Percentiles rank a stretch among this genome's conserved stretches.
phyloP scores from a whole-genome alignment of 2,113 vertebrate genomes.

The Macrotus californicus region DNA sequence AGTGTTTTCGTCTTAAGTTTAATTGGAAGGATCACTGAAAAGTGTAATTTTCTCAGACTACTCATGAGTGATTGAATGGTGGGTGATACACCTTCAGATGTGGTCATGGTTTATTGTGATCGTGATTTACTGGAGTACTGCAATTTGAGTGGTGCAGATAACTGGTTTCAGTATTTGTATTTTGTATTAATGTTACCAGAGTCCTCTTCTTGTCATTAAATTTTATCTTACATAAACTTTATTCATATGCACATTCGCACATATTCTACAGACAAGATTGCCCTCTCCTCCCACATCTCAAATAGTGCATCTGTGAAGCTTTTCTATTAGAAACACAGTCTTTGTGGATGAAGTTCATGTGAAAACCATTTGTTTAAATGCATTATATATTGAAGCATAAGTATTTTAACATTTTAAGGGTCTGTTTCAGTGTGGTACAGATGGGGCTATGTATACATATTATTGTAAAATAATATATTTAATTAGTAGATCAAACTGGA shows the following conservation, averaged over 20 bases:
- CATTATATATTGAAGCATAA: conserved; percentile 72
- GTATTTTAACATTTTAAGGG: conserved; percentile 72
- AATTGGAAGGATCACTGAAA: not conserved
- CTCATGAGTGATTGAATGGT: not conserved
- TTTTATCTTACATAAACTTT: not conserved
- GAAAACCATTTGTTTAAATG: conserved; percentile 74
- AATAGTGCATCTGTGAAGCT: conserved; percentile 62
- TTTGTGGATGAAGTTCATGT: conserved; percentile 73
- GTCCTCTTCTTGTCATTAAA: not conserved
- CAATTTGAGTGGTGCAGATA: not conserved
- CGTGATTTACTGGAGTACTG: not conserved
- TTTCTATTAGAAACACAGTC: conserved; percentile 72
- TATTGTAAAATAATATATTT: not conserved
- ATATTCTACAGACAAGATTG: not conserved
- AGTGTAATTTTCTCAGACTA: not conserved
- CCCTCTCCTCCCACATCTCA: conserved; percentile 60
- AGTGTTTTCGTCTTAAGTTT: not conserved
- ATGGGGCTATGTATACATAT: conserved; percentile 36
- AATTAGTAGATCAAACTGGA: not conserved
- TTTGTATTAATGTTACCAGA: too few species aligned
- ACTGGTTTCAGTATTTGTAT: not conserved
- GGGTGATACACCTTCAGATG: not conserved
- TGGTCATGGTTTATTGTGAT: not conserved
- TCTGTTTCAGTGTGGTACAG: conserved; percentile 39
- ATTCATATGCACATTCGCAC: not conserved